Evolutionary conservation across 2,113 vertebrate genomes (phyloP).

Genomic region (Hiodon alosoides): DNA sequence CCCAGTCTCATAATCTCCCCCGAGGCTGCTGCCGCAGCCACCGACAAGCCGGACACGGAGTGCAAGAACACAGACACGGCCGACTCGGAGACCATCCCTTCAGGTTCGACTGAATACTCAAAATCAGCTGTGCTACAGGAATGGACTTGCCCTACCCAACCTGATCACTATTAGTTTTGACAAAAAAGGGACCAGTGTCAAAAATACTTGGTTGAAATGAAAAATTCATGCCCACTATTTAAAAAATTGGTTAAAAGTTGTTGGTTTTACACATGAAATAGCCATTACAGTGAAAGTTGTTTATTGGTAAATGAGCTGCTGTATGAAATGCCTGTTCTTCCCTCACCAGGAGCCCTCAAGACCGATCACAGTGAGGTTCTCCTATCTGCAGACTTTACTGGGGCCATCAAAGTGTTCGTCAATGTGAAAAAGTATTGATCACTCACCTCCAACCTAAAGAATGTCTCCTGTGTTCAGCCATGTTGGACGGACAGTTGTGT

Average conservation of each 20-base stretch:
- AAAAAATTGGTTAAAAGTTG: background rate
- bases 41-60: constrained; percentile 79
- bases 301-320: too few species aligned
- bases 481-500: too few species aligned
- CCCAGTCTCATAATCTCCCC: constrained; percentile 82
- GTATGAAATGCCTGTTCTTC: constrained; percentile 6
- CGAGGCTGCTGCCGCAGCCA: constrained; percentile 50
- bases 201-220: too few species aligned
- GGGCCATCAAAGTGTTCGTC: constrained; percentile 98
- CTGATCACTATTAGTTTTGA: too few species aligned
- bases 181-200: too few species aligned
- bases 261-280: background rate
- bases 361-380: constrained; percentile 91
- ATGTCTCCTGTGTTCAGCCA: too few species aligned
- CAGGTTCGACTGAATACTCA: constrained; percentile 61
- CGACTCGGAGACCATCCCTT: constrained; percentile 74
- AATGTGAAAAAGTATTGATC: constrained; percentile 86
- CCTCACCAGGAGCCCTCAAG: constrained; percentile 76
- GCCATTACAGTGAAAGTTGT: too few species aligned
- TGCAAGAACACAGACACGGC: constrained; percentile 69
- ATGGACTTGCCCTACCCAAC: too few species aligned
- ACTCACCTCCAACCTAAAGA: background rate
- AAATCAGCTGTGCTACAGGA: too few species aligned
- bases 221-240: too few species aligned
- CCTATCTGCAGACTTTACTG: constrained; percentile 95